Base-by-base conservation (phyloP, 2,797 vertebrate genomes). In the Ctenopoma multispine region DNA sequence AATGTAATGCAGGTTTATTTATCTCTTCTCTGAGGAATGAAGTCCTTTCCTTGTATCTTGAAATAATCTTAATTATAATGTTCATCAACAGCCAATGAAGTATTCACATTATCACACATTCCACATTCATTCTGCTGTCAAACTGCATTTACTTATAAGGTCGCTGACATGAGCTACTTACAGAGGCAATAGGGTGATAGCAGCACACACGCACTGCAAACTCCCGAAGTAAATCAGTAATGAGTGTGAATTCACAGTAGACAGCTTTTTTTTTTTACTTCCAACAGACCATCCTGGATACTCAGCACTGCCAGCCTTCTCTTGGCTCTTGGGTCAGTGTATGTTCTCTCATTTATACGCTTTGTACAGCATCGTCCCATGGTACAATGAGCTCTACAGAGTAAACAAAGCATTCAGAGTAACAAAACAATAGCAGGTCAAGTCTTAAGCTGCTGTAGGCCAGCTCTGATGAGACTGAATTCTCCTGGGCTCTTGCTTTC, bases 301-400 rank as follows among this genome's bases (percentile, higher is more conserved):
- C 69, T 76, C 65, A 53, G 23, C 29, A 72, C 60, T 79, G 74
- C 75, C 79, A 85, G 80, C 58, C 43, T 78, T 1, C 27, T 59
- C 51, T 75, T 77, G 78, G 82, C 80, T 75, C 73, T 65, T 60
- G 47, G 53, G 64, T 86, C 53, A 9, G 46, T 53, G 64, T 51
- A 44, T 63, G 71, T 61, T 47, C 67, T 83, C 75, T 85, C 84
- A 71, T 85, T 87, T 86, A 81, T 72, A 64, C 69, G 77, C 49
- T 85, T 82, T 86, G 78, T 83, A 65, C 58, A 48, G 53, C 72
- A 21, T 77, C 65, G 71, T 82, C 62, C 71, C 57, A 36, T 64
- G 31, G 66, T 61, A 60, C 60, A 73, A 62, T 46, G 29, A 58
- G 63, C 69, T 78, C 73, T 63, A 40, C 66, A 40, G 66, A 56